These are phyloP conservation scores for Istiophorus platypterus DNA, from an alignment of 2,113 vertebrate species.

Conservation along the genomic window DNA sequence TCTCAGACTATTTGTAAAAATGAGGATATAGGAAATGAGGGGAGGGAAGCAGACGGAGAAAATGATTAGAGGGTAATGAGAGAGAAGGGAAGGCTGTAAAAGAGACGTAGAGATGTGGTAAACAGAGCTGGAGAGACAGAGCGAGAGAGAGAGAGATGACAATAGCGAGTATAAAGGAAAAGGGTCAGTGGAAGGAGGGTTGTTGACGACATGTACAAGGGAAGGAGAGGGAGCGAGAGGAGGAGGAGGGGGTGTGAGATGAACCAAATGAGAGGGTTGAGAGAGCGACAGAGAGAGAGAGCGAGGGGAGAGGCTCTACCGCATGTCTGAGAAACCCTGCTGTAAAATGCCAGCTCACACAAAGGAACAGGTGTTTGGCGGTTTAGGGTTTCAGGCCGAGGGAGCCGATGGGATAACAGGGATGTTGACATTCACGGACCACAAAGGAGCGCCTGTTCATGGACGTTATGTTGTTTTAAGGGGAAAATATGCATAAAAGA, in stretches of 20 bases:
- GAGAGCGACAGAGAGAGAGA: too few species aligned
- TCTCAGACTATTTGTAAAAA: constrained; percentile 11
- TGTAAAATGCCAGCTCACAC: constrained; percentile 82
- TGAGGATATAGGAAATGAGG: constrained; percentile 13
- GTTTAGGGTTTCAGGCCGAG: constrained; percentile 83
- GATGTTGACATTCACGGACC: constrained; percentile 82
- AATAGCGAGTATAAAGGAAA: constrained; percentile 45
- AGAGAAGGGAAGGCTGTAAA: constrained; percentile 1
- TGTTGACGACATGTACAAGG: constrained; percentile 48
- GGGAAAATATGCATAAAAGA: constrained; percentile 75
- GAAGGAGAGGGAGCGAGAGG: constrained; percentile 27
- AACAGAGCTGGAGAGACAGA: neutral
- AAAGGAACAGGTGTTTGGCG: constrained; percentile 87
- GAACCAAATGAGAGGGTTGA: constrained; percentile 47
- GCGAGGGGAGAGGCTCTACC: constrained; percentile 55
- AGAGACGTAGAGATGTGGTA: constrained; percentile 17
- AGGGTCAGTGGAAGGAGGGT: neutral
- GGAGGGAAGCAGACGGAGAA: neutral
- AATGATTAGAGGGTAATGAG: constrained; percentile 1
- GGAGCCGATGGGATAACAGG: constrained; percentile 77
- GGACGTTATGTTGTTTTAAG: constrained; percentile 76
- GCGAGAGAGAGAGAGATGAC: constrained; percentile 39
- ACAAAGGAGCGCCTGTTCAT: constrained; percentile 82
- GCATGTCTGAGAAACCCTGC: constrained; percentile 75
- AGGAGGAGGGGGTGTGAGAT: constrained; percentile 30